Conservation (phyloP, 2,797 vertebrate genomes). For the Hoplostethus atlanticus region DNA sequence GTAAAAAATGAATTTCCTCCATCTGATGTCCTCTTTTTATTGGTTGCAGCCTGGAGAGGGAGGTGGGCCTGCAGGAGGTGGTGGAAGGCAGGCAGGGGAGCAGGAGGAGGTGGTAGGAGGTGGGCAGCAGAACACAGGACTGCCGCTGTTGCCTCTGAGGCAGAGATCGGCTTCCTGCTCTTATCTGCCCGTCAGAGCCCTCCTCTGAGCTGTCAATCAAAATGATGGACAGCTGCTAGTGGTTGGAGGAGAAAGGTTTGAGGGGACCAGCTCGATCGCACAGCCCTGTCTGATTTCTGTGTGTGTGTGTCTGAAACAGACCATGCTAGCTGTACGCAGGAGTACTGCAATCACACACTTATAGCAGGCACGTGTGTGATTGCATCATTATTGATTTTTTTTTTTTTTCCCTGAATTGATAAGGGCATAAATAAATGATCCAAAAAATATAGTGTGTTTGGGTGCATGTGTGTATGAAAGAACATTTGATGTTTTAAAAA, state of each 20-base stretch:
- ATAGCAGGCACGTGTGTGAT: conserved; percentile 23
- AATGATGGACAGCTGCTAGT: conserved; percentile 68
- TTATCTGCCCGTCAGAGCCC: conserved; percentile 80
- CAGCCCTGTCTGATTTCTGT: conserved; percentile 18
- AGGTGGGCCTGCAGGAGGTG: conserved; percentile 52
- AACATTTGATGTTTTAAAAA: background rate
- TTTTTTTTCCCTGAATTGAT: background rate
- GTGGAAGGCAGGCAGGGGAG: conserved; percentile 58
- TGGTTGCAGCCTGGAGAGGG: conserved; percentile 56
- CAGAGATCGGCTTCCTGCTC: conserved; percentile 78
- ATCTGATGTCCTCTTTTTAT: conserved; percentile 40
- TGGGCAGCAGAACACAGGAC: conserved; percentile 80
- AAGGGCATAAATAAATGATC: no score
- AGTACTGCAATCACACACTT: conserved; percentile 13
- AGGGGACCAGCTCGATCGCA: conserved; percentile 46
- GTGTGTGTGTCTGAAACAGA: conserved; percentile 34
- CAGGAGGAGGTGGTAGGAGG: conserved; percentile 68
- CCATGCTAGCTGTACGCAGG: background rate
- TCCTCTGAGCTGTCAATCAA: conserved; percentile 78
- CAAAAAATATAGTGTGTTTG: background rate
- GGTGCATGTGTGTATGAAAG: background rate
- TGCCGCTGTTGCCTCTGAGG: conserved; percentile 82
- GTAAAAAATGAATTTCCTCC: conserved; percentile 53
- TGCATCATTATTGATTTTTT: conserved; percentile 23
- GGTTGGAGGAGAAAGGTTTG: conserved; percentile 55